Evolutionary conservation across 2,888 invertebrate genomes (phyloP).

Genomic region (Cheilosia variabilis): DNA sequence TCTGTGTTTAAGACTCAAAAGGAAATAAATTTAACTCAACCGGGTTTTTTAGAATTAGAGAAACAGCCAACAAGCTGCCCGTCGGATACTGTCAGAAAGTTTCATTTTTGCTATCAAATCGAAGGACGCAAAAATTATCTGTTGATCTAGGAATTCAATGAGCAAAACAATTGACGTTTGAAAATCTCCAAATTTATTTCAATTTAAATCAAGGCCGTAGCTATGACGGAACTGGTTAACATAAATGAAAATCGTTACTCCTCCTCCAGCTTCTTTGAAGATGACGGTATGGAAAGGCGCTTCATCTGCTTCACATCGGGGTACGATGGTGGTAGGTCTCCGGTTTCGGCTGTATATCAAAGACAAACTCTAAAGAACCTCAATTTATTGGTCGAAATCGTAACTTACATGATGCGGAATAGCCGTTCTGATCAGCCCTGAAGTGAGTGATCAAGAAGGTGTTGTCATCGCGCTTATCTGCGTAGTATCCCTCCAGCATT

Average conservation of each 20-base stretch:
- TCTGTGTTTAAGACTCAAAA: no score
- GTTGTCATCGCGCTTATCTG: slow-evolving; percentile 42
- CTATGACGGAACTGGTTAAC: not conserved
- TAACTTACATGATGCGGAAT: slow-evolving; percentile 44
- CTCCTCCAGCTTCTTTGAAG: not conserved
- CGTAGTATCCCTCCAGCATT: slow-evolving; percentile 56
- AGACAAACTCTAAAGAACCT: not conserved
- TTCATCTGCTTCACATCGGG: slow-evolving; percentile 46
- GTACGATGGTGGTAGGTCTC: slow-evolving; percentile 29
- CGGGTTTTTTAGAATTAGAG: no score
- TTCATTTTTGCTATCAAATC: no score
- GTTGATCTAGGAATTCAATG: no score
- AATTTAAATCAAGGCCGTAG: not conserved
- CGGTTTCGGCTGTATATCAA: slow-evolving; percentile 36
- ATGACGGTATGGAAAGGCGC: slow-evolving; percentile 2
- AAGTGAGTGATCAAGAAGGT: slow-evolving; percentile 53
- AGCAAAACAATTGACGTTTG: not conserved
- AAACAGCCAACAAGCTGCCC: no score
- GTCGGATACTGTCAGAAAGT: no score
- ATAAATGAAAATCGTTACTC: not conserved
- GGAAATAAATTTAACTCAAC: no score
- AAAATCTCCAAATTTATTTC: not conserved
- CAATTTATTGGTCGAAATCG: no score
- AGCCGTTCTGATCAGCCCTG: slow-evolving; percentile 49
- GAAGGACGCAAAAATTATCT: no score